These are phyloP conservation scores for Euura lappo DNA, from an alignment of 1,140 invertebrate genomes.

Conservation along the genomic window DNA sequence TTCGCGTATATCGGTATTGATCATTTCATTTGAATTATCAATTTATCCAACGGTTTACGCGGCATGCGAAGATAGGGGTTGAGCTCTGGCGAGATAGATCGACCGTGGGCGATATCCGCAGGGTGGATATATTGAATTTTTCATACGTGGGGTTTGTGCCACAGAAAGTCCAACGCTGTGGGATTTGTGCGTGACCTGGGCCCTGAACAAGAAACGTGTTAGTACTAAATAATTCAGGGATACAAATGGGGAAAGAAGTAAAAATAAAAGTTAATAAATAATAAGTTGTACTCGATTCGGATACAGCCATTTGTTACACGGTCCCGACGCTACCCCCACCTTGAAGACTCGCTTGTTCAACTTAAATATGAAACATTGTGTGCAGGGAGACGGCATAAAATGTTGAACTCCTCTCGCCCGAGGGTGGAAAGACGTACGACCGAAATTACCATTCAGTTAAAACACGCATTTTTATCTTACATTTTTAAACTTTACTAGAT, in stretches of 20 bases:
- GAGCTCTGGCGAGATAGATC: not conserved
- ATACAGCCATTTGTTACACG: too few species aligned
- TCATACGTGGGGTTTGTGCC: not conserved
- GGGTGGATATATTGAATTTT: not conserved
- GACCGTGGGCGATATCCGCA: not conserved
- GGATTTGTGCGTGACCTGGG: not conserved
- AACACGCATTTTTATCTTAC: not conserved
- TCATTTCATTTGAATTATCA: conserved; percentile 4
- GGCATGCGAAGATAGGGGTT: not conserved
- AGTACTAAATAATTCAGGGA: not conserved
- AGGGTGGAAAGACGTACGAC: not conserved
- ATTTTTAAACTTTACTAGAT: too few species aligned
- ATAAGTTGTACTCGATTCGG: not conserved
- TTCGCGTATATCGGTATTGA: not conserved
- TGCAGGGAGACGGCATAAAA: too few species aligned
- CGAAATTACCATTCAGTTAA: not conserved
- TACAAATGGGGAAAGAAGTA: conserved; percentile 1
- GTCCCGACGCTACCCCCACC: too few species aligned
- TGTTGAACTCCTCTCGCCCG: not conserved
- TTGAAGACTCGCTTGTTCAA: too few species aligned
- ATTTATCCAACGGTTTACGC: not conserved
- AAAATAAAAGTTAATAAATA: conserved; percentile 1
- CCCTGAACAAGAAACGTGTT: not conserved
- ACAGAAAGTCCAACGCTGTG: not conserved
- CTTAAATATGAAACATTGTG: too few species aligned